Percentiles rank a stretch among this genome's conserved stretches.
These are phyloP conservation scores for Antheraea assamensis DNA, from an alignment of 2,888 invertebrate genomes.

Conservation along the genomic window DNA sequence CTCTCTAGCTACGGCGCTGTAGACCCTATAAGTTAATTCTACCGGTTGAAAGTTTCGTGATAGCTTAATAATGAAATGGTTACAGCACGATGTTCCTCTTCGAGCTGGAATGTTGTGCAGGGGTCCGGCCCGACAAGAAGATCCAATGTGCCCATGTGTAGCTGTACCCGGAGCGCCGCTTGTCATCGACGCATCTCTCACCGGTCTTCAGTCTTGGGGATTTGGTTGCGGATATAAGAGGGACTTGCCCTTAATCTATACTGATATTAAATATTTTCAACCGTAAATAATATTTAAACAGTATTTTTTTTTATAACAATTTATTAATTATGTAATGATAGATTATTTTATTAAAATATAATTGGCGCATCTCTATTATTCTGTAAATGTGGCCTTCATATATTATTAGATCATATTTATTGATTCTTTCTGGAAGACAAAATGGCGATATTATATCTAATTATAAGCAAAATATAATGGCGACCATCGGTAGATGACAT, in stretches of 20 bases:
- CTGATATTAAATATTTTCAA: slow-evolving; percentile 42
- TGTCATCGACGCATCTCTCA: slow-evolving; percentile 48
- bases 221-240: slow-evolving; percentile 63
- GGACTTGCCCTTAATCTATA: slow-evolving; percentile 67
- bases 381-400: too few species aligned
- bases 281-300: slow-evolving; percentile 40
- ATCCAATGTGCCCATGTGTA: slow-evolving; percentile 50
- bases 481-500: too few species aligned
- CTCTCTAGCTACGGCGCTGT: too few species aligned
- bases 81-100: slow-evolving; percentile 46
- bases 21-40: too few species aligned
- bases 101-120: slow-evolving; percentile 54
- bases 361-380: neutral
- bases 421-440: neutral
- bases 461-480: too few species aligned
- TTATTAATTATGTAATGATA: too few species aligned
- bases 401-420: too few species aligned
- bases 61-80: neutral
- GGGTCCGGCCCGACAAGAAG: slow-evolving; percentile 51
- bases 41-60: too few species aligned
- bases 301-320: neutral
- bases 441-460: too few species aligned
- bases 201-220: slow-evolving; percentile 69
- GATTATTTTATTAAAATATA: too few species aligned
- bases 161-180: slow-evolving; percentile 70